Evolutionary conservation across 1,140 invertebrate genomes (phyloP).

Genomic region (Carposina sasakii): DNA sequence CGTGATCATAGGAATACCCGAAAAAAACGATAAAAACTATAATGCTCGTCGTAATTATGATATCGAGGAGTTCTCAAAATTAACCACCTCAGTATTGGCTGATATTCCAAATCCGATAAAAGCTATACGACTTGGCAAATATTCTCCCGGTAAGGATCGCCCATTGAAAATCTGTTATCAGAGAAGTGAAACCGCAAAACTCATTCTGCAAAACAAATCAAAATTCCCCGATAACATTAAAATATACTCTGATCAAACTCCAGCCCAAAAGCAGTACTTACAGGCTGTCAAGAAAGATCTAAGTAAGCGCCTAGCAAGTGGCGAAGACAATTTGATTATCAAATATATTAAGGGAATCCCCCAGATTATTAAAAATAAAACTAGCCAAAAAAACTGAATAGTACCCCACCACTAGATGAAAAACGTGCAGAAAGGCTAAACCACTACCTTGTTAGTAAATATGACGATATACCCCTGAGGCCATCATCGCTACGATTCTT

Average conservation of each 20-base stretch:
- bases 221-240: neutral
- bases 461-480: neutral
- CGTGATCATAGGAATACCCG: slow-evolving; percentile 4
- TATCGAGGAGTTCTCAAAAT: neutral
- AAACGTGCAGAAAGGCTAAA: neutral
- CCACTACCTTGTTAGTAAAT: neutral
- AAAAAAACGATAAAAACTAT: neutral
- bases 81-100: neutral
- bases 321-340: neutral
- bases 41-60: neutral
- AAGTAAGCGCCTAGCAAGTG: neutral
- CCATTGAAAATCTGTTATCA: neutral
- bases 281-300: neutral
- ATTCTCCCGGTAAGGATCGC: neutral
- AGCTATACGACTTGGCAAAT: neutral
- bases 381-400: slow-evolving; percentile 1
- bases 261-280: neutral
- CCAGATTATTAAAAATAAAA: slow-evolving; percentile 1
- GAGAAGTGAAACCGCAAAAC: neutral
- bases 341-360: slow-evolving; percentile 8
- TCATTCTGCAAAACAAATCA: neutral
- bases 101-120: neutral
- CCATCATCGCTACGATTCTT: slow-evolving; percentile 8
- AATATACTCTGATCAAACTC: slow-evolving; percentile 8
- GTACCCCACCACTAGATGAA: neutral